phyloP scores from a whole-genome alignment of 1,140 invertebrate genomes.

The Aricia agestis region DNA sequence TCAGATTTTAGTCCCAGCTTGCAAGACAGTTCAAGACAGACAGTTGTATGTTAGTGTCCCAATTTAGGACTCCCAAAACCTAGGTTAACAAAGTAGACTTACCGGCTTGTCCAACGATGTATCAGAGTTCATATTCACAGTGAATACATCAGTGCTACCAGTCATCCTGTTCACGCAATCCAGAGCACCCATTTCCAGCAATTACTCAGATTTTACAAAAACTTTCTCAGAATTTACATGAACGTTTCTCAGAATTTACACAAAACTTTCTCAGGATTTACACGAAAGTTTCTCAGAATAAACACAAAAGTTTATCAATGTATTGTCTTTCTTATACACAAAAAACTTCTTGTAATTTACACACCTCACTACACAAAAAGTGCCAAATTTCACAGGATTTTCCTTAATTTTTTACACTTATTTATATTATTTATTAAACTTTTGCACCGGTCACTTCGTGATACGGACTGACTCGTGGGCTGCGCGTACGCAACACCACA shows the following conservation, averaged over 20 bases:
- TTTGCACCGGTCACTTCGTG: conserved; percentile 14
- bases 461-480: conserved; percentile 34
- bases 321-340: neutral
- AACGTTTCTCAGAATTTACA: neutral
- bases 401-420: neutral
- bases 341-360: neutral
- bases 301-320: neutral
- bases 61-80: no score
- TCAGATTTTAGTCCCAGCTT: no score
- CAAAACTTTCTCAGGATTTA: neutral
- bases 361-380: neutral
- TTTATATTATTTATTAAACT: neutral
- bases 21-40: no score
- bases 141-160: conserved; percentile 57
- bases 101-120: conserved; percentile 49
- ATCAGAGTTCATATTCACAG: conserved; percentile 47
- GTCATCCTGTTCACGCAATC: conserved; percentile 54
- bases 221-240: neutral
- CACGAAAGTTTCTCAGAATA: neutral
- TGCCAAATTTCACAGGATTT: neutral
- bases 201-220: neutral
- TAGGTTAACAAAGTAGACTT: conserved; percentile 27
- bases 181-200: conserved; percentile 47
- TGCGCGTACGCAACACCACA: conserved; percentile 30
- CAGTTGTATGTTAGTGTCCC: no score